Evolutionary conservation across 2,888 invertebrate species (phyloP).

Genomic region (Caenorhabditis sp.): DNA sequence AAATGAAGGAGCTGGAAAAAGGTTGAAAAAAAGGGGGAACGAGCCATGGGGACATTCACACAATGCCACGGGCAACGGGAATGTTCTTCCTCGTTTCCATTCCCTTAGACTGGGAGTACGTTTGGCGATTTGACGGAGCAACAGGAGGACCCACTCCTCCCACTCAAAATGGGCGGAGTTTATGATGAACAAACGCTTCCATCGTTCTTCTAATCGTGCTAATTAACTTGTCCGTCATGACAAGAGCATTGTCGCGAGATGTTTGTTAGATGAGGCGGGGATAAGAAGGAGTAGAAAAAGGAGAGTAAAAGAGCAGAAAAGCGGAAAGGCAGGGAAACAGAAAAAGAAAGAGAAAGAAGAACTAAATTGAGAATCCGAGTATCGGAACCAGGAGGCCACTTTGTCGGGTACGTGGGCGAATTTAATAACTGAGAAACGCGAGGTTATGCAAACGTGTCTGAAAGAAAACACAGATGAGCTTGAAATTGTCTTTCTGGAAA

Average conservation of each 20-base stretch:
- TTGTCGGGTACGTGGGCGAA: constrained; percentile 33
- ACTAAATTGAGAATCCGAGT: constrained; percentile 12
- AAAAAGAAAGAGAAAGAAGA: constrained; percentile 4
- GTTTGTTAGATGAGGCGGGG: constrained; percentile 17
- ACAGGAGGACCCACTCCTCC: constrained; percentile 16
- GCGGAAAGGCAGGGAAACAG: constrained; percentile 1
- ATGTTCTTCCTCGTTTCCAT: constrained; percentile 9
- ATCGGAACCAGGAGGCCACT: not conserved
- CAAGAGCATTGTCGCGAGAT: constrained; percentile 7
- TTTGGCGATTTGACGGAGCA: not conserved
- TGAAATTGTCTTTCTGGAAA: not conserved
- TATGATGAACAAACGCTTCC: constrained; percentile 27
- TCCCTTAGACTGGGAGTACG: too few relatives aligned
- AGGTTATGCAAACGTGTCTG: constrained; percentile 40
- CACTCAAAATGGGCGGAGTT: constrained; percentile 41
- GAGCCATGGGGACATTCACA: not conserved
- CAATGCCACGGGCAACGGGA: constrained; percentile 40
- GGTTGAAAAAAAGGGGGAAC: constrained; percentile 21
- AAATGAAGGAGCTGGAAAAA: constrained; percentile 19
- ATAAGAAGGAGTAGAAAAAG: constrained; percentile 18
- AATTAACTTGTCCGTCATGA: constrained; percentile 49
- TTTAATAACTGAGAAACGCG: constrained; percentile 34
- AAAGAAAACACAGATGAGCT: not conserved
- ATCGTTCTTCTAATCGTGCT: constrained; percentile 34
- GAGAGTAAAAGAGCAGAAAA: constrained; percentile 16